Conservation (phyloP, 2,113 vertebrate genomes). For the Dipodomys stephensi region DNA sequence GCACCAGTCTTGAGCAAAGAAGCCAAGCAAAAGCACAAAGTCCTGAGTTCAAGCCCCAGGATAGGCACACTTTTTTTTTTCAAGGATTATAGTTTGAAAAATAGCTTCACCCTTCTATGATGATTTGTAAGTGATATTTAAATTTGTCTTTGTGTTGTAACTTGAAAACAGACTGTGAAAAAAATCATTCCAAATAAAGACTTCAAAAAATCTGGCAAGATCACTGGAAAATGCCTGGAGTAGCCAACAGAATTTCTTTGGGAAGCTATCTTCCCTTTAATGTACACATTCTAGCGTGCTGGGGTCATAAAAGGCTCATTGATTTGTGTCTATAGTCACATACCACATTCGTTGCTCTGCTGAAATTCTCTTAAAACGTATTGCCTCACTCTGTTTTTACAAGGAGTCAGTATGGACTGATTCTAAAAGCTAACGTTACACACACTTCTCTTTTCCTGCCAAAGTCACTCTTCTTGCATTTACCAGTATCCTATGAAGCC, state of each 20-base stretch:
- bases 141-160: not conserved
- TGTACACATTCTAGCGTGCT: conserved; percentile 57
- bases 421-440: conserved; percentile 70
- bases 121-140: conserved; percentile 3
- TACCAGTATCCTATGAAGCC: conserved; percentile 19
- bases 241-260: conserved; percentile 60
- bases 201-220: conserved; percentile 64
- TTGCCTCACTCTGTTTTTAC: conserved; percentile 74
- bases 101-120: not conserved
- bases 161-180: conserved; percentile 60
- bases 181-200: conserved; percentile 60
- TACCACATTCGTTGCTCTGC: conserved; percentile 67
- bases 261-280: conserved; percentile 46
- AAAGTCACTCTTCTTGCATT: conserved; percentile 58
- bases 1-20: no score
- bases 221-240: conserved; percentile 54
- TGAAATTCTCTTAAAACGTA: conserved; percentile 73
- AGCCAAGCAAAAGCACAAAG: no score
- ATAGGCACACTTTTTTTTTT: no score
- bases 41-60: no score
- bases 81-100: no score
- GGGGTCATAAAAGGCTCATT: conserved; percentile 66
- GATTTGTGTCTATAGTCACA: conserved; percentile 74
- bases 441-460: conserved; percentile 67
- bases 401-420: conserved; percentile 66